Base-by-base conservation (phyloP, 2,888 invertebrate species). In the Perdita meconis region DNA sequence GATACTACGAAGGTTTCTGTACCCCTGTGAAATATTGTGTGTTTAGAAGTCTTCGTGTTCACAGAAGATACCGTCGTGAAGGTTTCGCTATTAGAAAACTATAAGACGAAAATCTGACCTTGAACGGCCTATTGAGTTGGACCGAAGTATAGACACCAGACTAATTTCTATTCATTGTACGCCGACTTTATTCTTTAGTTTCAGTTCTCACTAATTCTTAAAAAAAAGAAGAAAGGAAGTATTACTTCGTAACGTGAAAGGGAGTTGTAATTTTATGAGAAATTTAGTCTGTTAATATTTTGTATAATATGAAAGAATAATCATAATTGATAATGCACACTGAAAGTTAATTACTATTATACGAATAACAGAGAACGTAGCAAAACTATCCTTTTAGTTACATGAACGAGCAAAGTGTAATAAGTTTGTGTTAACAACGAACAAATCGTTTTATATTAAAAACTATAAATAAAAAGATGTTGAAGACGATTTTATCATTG, bases 371-470 rank as follows among this genome's bases (percentile, higher is more conserved):
- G 26, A 24, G 8, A 16, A 57, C 38, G 19, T 63, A 73, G 36
- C 2, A 34, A 69, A n/a, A 42, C n/a, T 6, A 70, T 65, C 22
- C 51, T 50, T 38, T 57, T 36, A 44, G 59, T 55, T 56, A 61
- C 38, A 16, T 67, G 30, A 68, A 36, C 13, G 13, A 55, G 36
- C 47, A 42, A 68, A 51, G 26, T 65, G 42, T 72, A 38, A 24
- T 59, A 53, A n/a, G 12, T 16, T 64, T 72, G 26, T 56, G 22
- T 38, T 60, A 42, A 51, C 34, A 63, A 80, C 40, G 44, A 72
- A 65, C 40, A 2, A 60, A 66, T 67, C 70, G 65, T 82, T 83
- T 83, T 78, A 59, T 82, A 82, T 80, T 13, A 66, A 75, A 68
- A 36, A 67, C 26, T 10, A 63, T 30, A 56, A 73, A 79, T 61